Base-by-base conservation (phyloP, 2,888 invertebrate species). In the Folsomia manolachei region DNA sequence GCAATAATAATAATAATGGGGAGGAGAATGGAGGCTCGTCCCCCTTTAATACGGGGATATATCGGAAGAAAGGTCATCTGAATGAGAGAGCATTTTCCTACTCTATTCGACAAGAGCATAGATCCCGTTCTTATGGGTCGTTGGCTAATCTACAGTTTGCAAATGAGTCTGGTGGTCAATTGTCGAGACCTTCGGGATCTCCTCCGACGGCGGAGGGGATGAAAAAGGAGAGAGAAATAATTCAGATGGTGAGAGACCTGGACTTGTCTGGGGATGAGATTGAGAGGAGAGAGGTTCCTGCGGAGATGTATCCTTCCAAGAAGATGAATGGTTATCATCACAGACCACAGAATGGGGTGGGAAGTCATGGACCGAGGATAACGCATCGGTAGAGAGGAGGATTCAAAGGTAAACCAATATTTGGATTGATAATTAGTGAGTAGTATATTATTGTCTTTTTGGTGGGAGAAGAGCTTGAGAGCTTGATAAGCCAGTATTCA, bases 31-130 rank as follows among this genome's bases (percentile, higher is more conserved):
- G 71, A n/a, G 78, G 75, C 60, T 89, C 89, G 51, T 89, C 89
- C 56, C 88, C 89, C 11, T 89, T 88, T 82, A 89, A 93, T 67
- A 91, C 91, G 0, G 92, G 91, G n/a, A 94, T 95, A 76, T 95
- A 95, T 83, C 87, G 93, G 81, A 91, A 94, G 83, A 94, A 95
- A 82, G 95, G 95, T 0, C 95, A 95, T 82, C 85, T 95, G 78
- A 95, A 95, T 84, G 95, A 95, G 84, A 87, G 95, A 68, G 95
- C 95, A 25, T 95, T 95, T 83, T 94, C 94, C 71, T 95, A 95
- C 85, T 95, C 95, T 81, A 95, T 95, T 82, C 87, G 95, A 71
- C 95, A 95, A 84, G 95, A 95, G 83, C 95, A 95, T 83, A 88
- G 95, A 78, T 94, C 94, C 83, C 88, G 95, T 75, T 95, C 94